Base-by-base conservation (phyloP, 2,888 invertebrate genomes). In the Amphimallon solstitiale region DNA sequence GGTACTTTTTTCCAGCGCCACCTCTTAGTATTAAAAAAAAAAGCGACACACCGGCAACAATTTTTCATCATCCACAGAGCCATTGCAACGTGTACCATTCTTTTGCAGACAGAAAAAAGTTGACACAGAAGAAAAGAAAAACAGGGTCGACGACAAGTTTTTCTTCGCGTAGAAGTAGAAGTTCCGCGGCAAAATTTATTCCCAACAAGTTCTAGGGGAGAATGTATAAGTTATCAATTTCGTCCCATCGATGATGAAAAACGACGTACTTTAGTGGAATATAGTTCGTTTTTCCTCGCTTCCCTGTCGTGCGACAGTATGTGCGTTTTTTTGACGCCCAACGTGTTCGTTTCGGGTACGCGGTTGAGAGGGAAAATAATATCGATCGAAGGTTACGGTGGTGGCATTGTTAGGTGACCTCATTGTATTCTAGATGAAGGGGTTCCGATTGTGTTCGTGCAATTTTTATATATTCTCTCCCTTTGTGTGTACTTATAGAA, bases 221-320 rank as follows among this genome's bases (percentile, higher is more conserved):
- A 56, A 56, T 56, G 56, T 56, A 56, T 56, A 56, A 56, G 56
- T 56, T 56, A 56, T 56, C 56, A 56, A 56, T 56, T 56, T 35
- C 15, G 40, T 14, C 19, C 23, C 56, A 35, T 23, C 40, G 40
- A 56, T 38, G 40, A 56, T 40, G 40, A 21, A 40, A 40, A 40
- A 40, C 40, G 40, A 56, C 54, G 54, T 23, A 56, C 54, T 56
- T 12, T 12, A 15, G 40, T 12, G 14, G 54, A 40, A 54, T 54
- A 54, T 51, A 19, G 54, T 40, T 35, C 21, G 38, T 54, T 54
- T 54, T 21, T 23, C 5, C 6, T n/a, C n/a, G n/a, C 29, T 29
- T 29, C n/a, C n/a, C 29, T 40, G 38, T 21, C 21, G 40, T 21
- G 19, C 23, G 10, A 54, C 21, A 5, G 38, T 40, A 40, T 40